Evolutionary conservation across 2,797 vertebrate genomes (phyloP), one percentile per base, ranked within the genome.

Genomic region (Octomys mimax): DNA sequence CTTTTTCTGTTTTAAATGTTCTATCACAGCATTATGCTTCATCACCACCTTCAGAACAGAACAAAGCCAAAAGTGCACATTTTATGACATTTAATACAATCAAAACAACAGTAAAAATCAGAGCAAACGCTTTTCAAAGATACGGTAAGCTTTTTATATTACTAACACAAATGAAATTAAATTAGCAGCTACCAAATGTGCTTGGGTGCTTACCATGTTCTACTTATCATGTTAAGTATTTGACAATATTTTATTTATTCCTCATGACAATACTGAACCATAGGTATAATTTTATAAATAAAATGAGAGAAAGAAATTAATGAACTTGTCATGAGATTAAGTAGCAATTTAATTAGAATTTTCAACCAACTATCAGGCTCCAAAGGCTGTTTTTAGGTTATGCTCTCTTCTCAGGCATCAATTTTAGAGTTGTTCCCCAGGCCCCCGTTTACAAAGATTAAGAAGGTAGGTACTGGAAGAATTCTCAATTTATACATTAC

Each of bases 1-100:
- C 98, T 99, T 99, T 99, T 99, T 99, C 98, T 99, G 99, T 98
- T 99, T 99, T 98, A 99, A 98, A 98, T 99, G 99, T 97, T 99
- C 99, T 91, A 99, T 99, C 66, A 99, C 99, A 94, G 99, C 99
- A 49, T 99, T 99, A 98, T 99, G 99, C 97, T 99, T 99, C 99
- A 99, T 99, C 97, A 99, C 99, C 98, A 99, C 99, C 99, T 99
- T 98, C 31, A 96, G 93, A 80, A 98, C 81, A 97, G 95, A 46
- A 97, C 1, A 97, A 92, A 98, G 70, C 62, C 97, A 97, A 97
- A 97, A 97, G 16, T 5, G 46, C 84, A 52, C 96, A 97, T 64
- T 97, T 95, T 90, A 98, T 24, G 87, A 87, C 36, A 64, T 31
- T 92, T n/a, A 70, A 31, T 49, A 86, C 39, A 94, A 31, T 82